These are phyloP conservation scores for Pelobates fuscus DNA, from an alignment of 2,113 vertebrate species.

Conservation along the genomic window DNA sequence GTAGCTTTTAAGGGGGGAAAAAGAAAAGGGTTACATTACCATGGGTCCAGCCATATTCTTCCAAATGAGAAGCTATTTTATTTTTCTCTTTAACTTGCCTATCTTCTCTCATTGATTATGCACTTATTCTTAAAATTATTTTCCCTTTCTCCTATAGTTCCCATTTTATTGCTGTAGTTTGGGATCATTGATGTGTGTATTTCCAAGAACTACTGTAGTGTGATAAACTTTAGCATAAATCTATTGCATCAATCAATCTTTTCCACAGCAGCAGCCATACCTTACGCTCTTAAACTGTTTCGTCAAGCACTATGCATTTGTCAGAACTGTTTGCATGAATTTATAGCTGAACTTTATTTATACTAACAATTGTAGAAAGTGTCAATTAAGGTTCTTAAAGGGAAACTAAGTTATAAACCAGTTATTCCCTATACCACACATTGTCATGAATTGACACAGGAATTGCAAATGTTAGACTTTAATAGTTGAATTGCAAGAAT, in stretches of 20 bases:
- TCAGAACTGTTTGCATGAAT: background rate
- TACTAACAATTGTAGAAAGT: too few species aligned
- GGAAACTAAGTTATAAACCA: too few species aligned
- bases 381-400: too few species aligned
- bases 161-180: background rate
- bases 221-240: slow-evolving; percentile 7
- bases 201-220: slow-evolving; percentile 11
- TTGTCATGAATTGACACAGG: too few species aligned
- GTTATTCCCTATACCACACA: too few species aligned
- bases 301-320: background rate
- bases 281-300: background rate
- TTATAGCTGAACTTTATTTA: background rate
- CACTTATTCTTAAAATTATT: background rate
- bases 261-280: background rate
- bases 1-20: too few species aligned
- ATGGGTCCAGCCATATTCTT: too few species aligned
- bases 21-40: too few species aligned
- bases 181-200: background rate
- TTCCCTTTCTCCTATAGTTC: background rate
- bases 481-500: too few species aligned
- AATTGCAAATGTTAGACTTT: too few species aligned
- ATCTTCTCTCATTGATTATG: background rate
- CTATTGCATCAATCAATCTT: slow-evolving; percentile 7
- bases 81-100: background rate
- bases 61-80: too few species aligned